Evolutionary conservation across 2,888 invertebrate species (phyloP), one percentile per base, ranked within the genome.

Genomic region (Alentia gelatinosa): DNA sequence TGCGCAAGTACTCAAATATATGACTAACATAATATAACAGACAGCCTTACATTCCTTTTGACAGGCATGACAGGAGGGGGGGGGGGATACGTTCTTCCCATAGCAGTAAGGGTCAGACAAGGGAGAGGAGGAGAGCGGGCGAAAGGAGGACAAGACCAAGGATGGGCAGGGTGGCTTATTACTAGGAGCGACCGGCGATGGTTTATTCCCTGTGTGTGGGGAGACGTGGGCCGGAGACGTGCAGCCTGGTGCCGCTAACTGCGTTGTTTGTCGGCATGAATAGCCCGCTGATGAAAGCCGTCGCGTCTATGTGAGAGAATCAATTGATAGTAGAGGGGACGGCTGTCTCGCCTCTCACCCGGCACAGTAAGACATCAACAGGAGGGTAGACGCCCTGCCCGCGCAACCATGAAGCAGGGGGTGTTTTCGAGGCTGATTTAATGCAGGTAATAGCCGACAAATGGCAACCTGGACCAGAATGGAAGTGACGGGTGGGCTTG

Each of bases 191-290:
- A 56, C n/a, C n/a, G n/a, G 19, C 56, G n/a, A 56, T 56, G 56
- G 12, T 12, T 56, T n/a, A 56, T 1, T 19, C 5, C n/a, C n/a
- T n/a, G n/a, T n/a, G n/a, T n/a, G n/a, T n/a, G n/a, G n/a, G n/a
- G n/a, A n/a, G n/a, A n/a, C n/a, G n/a, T n/a, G n/a, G n/a, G n/a
- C 56, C 19, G 56, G 23, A 9, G 19, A 1, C 56, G 19, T 56
- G 56, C 9, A 56, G 56, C n/a, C 56, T 12, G n/a, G n/a, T 26
- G 30, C 3, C n/a, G 30, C 68, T 68, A 68, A 68, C 68, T n/a
- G 30, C 30, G 68, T 68, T 68, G 68, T 68, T 68, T 68, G 68
- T 68, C 12, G 68, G 68, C 68, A 68, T 68, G 68, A 68, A 68
- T 68, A 68, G 30, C 30, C 12, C 33, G 30, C 68, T 68, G 68